These are phyloP conservation scores for Choreutis nemorana DNA, from an alignment of 2,888 invertebrate genomes.

Conservation along the genomic window DNA sequence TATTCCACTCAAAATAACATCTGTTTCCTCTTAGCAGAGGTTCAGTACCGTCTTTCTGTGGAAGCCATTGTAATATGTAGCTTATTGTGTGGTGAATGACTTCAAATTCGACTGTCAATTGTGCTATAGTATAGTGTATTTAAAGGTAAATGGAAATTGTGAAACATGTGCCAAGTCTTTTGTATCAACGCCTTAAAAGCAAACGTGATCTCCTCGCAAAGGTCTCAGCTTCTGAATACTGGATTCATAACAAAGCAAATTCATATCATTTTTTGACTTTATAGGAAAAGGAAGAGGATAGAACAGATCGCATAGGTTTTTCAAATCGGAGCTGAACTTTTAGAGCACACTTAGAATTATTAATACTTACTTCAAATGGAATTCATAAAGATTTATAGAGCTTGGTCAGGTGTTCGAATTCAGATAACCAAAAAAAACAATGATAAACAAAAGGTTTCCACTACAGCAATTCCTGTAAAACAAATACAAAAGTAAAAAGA, in stretches of 20 bases:
- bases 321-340: not conserved
- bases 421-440: too few relatives aligned
- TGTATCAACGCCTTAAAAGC: conserved; percentile 30
- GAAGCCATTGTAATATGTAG: conserved; percentile 12
- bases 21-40: conserved; percentile 54
- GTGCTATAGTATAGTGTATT: conserved; percentile 16
- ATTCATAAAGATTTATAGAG: too few relatives aligned
- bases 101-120: conserved; percentile 10
- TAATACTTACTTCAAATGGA: too few relatives aligned
- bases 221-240: not conserved
- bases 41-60: conserved; percentile 23
- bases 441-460: too few relatives aligned
- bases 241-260: not conserved
- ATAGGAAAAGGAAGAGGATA: not conserved
- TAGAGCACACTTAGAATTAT: too few relatives aligned
- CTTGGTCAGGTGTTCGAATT: too few relatives aligned
- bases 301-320: not conserved
- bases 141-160: conserved; percentile 22
- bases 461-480: too few relatives aligned
- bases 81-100: conserved; percentile 4
- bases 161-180: conserved; percentile 24
- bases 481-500: too few relatives aligned
- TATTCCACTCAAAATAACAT: conserved; percentile 62
- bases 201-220: conserved; percentile 2
- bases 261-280: not conserved